A percentile compares a stretch with the other conserved stretches of the same genome.
Evolutionary conservation across 2,113 vertebrate genomes (phyloP).

Genomic region (Brachionichthys hirsutus): DNA sequence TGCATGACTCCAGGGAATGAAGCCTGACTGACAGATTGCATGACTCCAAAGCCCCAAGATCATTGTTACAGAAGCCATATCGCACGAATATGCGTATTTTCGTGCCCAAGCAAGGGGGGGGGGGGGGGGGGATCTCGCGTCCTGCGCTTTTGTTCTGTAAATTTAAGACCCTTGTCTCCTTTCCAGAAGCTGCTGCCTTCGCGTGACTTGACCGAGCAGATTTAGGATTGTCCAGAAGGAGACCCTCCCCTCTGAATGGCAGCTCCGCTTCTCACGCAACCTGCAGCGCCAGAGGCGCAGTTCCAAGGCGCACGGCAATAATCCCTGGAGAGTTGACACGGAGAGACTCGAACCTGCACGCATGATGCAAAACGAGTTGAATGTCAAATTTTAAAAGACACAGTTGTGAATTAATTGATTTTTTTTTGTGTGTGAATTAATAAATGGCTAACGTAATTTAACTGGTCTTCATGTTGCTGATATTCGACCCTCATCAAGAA

Average conservation of each 20-base stretch:
- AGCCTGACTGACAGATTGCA: constrained; percentile 73
- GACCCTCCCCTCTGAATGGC: constrained; percentile 73
- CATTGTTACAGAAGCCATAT: constrained; percentile 60
- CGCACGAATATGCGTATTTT: constrained; percentile 73
- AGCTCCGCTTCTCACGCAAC: constrained; percentile 79
- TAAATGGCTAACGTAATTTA: too few relatives aligned
- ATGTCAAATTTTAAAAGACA: not conserved
- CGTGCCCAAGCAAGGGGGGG: constrained; percentile 42
- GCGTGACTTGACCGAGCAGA: constrained; percentile 82
- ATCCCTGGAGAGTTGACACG: constrained; percentile 29
- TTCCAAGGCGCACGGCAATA: constrained; percentile 40
- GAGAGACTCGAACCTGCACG: constrained; percentile 12
- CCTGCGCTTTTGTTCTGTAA: constrained; percentile 71
- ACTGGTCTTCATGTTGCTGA: too few relatives aligned
- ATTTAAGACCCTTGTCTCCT: constrained; percentile 80
- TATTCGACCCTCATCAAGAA: too few relatives aligned
- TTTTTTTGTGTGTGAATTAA: too few relatives aligned
- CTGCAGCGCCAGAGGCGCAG: constrained; percentile 61
- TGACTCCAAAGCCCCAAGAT: constrained; percentile 75
- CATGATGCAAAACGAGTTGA: not conserved
- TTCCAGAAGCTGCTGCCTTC: constrained; percentile 77
- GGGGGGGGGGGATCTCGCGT: constrained; percentile 44
- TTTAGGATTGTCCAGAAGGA: constrained; percentile 78
- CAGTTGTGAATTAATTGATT: too few relatives aligned
- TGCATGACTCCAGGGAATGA: constrained; percentile 67